These are phyloP conservation scores for Cydia amplana DNA, from an alignment of 1,140 invertebrate genomes.

Conservation along the genomic window DNA sequence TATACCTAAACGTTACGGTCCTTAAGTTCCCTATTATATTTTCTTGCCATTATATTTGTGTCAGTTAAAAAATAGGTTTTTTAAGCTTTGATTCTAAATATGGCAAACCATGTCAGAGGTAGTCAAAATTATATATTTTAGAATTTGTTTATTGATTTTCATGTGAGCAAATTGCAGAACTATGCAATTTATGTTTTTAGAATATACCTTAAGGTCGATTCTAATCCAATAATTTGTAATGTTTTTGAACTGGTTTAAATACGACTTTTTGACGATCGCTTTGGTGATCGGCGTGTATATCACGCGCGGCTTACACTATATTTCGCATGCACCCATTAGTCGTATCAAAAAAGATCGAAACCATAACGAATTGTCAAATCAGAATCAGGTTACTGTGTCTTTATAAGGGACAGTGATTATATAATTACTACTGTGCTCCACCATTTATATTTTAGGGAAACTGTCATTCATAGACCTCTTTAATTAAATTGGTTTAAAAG, in stretches of 20 bases:
- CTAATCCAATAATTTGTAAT: too few relatives aligned
- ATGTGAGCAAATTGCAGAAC: background rate
- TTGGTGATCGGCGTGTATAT: too few relatives aligned
- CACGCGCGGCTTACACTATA: too few relatives aligned
- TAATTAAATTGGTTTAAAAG: background rate
- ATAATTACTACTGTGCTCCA: background rate
- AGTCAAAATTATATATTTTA: conserved; percentile 18
- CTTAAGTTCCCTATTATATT: conserved; percentile 39
- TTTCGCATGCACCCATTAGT: too few relatives aligned
- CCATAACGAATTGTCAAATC: too few relatives aligned
- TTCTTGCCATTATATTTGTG: background rate
- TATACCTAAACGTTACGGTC: conserved; percentile 50
- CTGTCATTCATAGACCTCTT: background rate
- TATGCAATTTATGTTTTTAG: background rate
- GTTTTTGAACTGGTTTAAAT: too few relatives aligned
- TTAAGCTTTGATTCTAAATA: conserved; percentile 12
- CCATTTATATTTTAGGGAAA: background rate
- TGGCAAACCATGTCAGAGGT: conserved; percentile 1
- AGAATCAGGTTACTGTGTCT: too few relatives aligned
- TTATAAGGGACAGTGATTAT: background rate
- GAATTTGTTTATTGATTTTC: background rate
- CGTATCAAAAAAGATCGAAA: too few relatives aligned
- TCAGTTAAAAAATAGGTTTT: conserved; percentile 18
- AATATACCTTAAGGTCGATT: too few relatives aligned
- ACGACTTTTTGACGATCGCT: too few relatives aligned